Conservation (phyloP, 2,888 invertebrate species). For the Leptarthrus brevirostris region DNA sequence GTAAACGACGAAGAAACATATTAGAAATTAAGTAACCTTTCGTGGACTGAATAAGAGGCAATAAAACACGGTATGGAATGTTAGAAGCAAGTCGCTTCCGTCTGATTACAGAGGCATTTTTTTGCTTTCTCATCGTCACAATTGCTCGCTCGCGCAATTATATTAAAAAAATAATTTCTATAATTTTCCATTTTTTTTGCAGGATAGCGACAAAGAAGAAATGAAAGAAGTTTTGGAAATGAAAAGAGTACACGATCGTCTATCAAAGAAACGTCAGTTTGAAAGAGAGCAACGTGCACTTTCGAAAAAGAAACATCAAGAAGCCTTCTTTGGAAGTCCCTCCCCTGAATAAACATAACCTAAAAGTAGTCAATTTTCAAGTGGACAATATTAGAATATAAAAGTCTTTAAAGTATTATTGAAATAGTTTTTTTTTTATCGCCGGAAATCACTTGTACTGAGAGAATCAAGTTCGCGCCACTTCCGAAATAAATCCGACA, state of each 20-base stretch:
- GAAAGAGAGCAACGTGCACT: constrained; percentile 62
- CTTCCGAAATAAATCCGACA: neutral
- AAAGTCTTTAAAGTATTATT: neutral
- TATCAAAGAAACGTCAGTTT: constrained; percentile 75
- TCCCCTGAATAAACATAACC: constrained; percentile 41
- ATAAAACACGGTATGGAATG: no score
- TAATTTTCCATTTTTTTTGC: constrained; percentile 56
- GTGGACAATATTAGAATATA: neutral
- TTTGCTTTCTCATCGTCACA: no score
- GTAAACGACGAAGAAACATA: no score
- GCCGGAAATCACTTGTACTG: neutral
- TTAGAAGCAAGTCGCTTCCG: no score
- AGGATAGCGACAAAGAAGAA: constrained; percentile 94
- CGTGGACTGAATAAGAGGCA: neutral
- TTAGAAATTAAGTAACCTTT: no score
- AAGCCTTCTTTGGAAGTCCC: constrained; percentile 61
- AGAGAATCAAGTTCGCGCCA: constrained; percentile 1
- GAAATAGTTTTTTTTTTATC: no score
- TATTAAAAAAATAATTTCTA: neutral
- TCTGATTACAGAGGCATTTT: no score
- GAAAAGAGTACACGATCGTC: constrained; percentile 85
- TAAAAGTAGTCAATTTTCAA: neutral
- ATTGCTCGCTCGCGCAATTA: no score
- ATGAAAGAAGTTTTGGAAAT: constrained; percentile 94
- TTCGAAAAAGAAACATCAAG: constrained; percentile 61